These are phyloP conservation scores for Petrocephalus sullivani DNA, from an alignment of 2,797 vertebrate genomes.

Conservation along the genomic window DNA sequence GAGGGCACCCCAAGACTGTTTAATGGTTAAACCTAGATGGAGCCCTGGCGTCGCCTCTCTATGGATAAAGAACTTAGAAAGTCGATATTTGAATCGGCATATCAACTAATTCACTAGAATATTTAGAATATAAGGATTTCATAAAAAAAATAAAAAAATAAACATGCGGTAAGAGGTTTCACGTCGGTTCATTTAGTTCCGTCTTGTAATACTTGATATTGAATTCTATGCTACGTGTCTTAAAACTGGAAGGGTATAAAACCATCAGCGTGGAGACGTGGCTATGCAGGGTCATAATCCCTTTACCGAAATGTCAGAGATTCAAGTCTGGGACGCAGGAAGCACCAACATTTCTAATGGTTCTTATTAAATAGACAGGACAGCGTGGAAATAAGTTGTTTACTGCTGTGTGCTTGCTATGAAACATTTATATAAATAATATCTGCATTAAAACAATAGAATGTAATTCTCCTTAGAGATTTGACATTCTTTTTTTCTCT, in stretches of 20 bases:
- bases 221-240: background rate
- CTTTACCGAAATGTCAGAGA: slow-evolving; percentile 2
- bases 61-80: background rate
- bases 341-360: background rate
- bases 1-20: slow-evolving; percentile 22
- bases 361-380: background rate
- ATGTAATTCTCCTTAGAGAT: background rate
- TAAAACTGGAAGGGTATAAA: background rate
- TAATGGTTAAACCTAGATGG: background rate
- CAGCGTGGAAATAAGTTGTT: background rate
- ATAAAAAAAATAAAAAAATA: background rate
- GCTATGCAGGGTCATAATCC: slow-evolving; percentile 1
- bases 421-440: background rate
- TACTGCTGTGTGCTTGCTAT: background rate
- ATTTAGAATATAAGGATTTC: background rate
- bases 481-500: background rate
- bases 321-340: background rate
- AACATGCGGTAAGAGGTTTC: background rate
- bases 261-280: background rate
- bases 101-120: background rate
- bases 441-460: background rate
- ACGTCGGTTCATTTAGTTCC: slow-evolving; percentile 10
- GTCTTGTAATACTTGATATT: background rate
- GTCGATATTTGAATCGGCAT: background rate
- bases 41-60: no score